A percentile compares a stretch with the other conserved stretches of the same genome.
phyloP scores from a whole-genome alignment of 2,113 vertebrate genomes.

The Shinisaurus crocodilurus region DNA sequence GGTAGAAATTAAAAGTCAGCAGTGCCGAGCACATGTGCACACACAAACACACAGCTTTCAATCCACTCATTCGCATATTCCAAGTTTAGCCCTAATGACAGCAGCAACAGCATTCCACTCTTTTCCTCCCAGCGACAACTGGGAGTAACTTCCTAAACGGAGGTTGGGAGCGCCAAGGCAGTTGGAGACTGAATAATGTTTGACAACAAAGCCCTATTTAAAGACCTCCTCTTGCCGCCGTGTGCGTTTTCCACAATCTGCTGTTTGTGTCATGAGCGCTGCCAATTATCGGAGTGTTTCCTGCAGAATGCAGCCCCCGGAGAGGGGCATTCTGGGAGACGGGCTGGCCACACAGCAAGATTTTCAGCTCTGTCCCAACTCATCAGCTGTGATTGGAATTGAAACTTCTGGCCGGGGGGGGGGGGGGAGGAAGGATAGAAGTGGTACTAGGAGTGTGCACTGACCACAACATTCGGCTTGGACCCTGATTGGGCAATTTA shows the following conservation, averaged over 20 bases:
- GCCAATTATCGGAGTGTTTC: constrained; percentile 15
- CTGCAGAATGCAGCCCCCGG: neutral
- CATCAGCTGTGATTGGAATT: neutral
- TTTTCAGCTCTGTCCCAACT: neutral
- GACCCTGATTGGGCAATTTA: too few species aligned
- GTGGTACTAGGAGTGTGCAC: too few species aligned
- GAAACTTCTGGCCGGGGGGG: neutral
- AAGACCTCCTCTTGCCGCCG: constrained; percentile 20
- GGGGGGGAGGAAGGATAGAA: neutral
- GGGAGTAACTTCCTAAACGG: neutral
- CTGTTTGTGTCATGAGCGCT: constrained; percentile 1
- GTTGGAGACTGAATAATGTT: constrained; percentile 10
- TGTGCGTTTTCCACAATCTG: constrained; percentile 24
- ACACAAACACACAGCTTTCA: neutral
- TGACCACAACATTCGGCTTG: too few species aligned
- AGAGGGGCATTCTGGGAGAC: neutral
- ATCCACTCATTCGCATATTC: neutral
- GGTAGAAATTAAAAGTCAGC: neutral
- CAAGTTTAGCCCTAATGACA: neutral
- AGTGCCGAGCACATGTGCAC: too few species aligned
- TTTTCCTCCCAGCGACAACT: neutral
- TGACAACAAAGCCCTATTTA: constrained; percentile 32
- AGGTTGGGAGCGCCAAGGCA: constrained; percentile 20
- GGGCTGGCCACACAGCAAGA: neutral
- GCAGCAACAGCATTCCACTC: neutral